Conservation (phyloP, 2,113 vertebrate species). For the Sarotherodon lohbergeri region DNA sequence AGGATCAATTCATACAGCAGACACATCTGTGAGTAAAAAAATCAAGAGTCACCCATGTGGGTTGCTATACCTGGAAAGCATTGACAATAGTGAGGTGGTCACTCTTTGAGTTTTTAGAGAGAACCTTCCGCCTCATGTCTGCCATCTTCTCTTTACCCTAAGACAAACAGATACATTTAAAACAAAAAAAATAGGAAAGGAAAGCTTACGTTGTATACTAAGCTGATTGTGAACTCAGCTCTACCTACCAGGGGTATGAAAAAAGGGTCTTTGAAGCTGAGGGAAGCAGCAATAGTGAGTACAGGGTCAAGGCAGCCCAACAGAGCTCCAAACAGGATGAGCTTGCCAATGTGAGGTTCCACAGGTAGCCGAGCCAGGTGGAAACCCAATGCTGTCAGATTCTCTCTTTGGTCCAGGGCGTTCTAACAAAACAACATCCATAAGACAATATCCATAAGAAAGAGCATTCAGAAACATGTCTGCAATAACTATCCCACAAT, state of each 20-base stretch:
- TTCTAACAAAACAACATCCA: slow-evolving; percentile 72
- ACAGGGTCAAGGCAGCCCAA: slow-evolving; percentile 93
- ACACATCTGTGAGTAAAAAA: not conserved
- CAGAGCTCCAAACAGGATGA: slow-evolving; percentile 95
- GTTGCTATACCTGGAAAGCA: slow-evolving; percentile 80
- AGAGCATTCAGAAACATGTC: not conserved
- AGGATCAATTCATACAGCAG: not conserved
- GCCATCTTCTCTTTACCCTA: slow-evolving; percentile 97
- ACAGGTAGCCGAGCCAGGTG: slow-evolving; percentile 92
- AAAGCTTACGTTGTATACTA: not conserved
- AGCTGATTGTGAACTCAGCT: not conserved
- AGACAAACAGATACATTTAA: not conserved
- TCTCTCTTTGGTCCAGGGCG: slow-evolving; percentile 86
- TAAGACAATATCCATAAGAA: not conserved
- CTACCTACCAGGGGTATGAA: slow-evolving; percentile 89
- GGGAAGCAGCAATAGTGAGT: slow-evolving; percentile 92
- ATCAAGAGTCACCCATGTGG: not conserved
- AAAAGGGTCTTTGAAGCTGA: slow-evolving; percentile 99
- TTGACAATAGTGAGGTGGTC: slow-evolving; percentile 95
- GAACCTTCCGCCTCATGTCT: slow-evolving; percentile 84
- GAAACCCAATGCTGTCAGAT: slow-evolving; percentile 88
- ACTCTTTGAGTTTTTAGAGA: slow-evolving; percentile 88
- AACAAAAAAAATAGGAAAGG: not conserved
- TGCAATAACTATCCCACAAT: no score
- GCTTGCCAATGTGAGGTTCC: slow-evolving; percentile 94